Percentiles rank a stretch among this genome's conserved stretches.
phyloP scores from a whole-genome alignment of 2,888 invertebrate genomes.

The Trichogramma dendrolimi region DNA sequence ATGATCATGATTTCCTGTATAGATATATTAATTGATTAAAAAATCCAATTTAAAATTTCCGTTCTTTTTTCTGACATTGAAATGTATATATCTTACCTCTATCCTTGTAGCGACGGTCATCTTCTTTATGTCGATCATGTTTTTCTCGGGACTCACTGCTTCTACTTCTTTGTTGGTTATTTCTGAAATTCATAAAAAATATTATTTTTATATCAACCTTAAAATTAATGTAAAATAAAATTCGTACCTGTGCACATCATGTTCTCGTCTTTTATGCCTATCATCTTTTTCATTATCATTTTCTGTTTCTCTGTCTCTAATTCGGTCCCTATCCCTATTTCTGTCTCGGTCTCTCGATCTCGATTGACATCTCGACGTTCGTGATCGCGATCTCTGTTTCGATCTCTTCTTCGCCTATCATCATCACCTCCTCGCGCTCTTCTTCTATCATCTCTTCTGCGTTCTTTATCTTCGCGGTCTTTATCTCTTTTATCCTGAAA shows the following conservation, averaged over 20 bases:
- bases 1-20: slow-evolving; percentile 46
- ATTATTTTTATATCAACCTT: slow-evolving; percentile 2
- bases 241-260: slow-evolving; percentile 44
- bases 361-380: slow-evolving; percentile 35
- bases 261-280: slow-evolving; percentile 47
- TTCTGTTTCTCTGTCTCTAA: slow-evolving; percentile 35
- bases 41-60: background rate
- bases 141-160: slow-evolving; percentile 46
- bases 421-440: slow-evolving; percentile 48
- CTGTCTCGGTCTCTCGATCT: slow-evolving; percentile 39
- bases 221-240: slow-evolving; percentile 5
- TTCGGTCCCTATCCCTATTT: slow-evolving; percentile 44
- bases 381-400: slow-evolving; percentile 37
- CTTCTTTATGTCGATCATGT: slow-evolving; percentile 48
- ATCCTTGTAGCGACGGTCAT: slow-evolving; percentile 47
- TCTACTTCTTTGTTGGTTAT: slow-evolving; percentile 45
- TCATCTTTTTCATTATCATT: slow-evolving; percentile 44
- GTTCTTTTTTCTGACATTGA: background rate
- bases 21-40: slow-evolving; percentile 9
- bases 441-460: slow-evolving; percentile 54
- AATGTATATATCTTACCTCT: slow-evolving; percentile 37
- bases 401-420: slow-evolving; percentile 43
- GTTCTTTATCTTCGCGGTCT: slow-evolving; percentile 56
- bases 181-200: slow-evolving; percentile 34
- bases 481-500: slow-evolving; percentile 52